A percentile compares a stretch with the other conserved stretches of the same genome.
Evolutionary conservation across 2,888 invertebrate genomes (phyloP).

Genomic region (Tipula vernalis): DNA sequence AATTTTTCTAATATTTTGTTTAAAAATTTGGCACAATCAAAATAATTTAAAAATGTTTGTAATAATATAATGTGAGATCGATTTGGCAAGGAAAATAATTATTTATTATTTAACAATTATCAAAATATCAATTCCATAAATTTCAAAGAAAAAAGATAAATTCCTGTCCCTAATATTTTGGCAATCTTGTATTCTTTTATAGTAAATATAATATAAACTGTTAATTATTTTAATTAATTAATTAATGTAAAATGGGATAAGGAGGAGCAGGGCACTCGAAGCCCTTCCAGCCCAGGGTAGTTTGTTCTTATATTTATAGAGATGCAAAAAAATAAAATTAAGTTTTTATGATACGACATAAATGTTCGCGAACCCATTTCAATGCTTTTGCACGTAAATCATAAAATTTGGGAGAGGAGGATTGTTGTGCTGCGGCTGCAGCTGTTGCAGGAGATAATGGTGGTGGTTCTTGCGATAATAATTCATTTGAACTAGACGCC

Average conservation of each 20-base stretch:
- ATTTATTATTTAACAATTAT: neutral
- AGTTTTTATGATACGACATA: conserved; percentile 28
- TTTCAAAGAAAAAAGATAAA: neutral
- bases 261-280: neutral
- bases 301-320: neutral
- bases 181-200: neutral
- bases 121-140: neutral
- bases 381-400: conserved; percentile 35
- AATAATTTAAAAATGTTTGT: neutral
- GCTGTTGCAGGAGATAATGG: conserved; percentile 18
- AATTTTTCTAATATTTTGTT: neutral
- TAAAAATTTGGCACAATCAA: neutral
- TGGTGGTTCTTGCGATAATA: neutral
- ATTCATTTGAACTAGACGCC: neutral
- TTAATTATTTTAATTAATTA: neutral
- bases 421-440: conserved; percentile 25
- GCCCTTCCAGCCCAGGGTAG: neutral
- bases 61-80: neutral
- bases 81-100: neutral
- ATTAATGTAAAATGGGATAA: neutral
- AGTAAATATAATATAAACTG: neutral
- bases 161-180: neutral
- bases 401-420: conserved; percentile 29
- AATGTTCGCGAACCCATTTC: conserved; percentile 34
- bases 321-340: conserved; percentile 13